phyloP scores from a whole-genome alignment of 2,888 invertebrate species.

The Apamea epomidion region DNA sequence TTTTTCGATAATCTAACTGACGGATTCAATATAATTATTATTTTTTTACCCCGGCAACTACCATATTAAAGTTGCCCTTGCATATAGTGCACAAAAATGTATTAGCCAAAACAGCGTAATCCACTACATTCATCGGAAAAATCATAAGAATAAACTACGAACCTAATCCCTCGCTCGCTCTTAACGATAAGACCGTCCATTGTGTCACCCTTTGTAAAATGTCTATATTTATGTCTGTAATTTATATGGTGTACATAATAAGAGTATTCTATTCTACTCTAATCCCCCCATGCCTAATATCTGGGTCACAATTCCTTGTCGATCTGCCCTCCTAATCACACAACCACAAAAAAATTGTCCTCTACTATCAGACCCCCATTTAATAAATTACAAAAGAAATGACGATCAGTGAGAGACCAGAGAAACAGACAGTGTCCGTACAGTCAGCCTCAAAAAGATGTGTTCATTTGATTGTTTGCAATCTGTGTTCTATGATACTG shows the following conservation, averaged over 20 bases:
- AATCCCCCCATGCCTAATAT: neutral
- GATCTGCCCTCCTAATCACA: neutral
- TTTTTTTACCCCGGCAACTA: too few relatives aligned
- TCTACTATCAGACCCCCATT: slow-evolving; percentile 17
- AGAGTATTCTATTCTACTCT: too few relatives aligned
- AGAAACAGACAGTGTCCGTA: slow-evolving; percentile 29
- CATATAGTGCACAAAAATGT: neutral
- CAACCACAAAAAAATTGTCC: slow-evolving; percentile 13
- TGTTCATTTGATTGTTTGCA: neutral
- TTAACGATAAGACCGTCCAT: too few relatives aligned
- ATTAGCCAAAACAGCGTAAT: neutral
- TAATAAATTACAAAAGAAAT: slow-evolving; percentile 53
- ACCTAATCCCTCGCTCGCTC: too few relatives aligned
- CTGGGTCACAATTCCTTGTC: neutral
- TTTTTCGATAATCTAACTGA: too few relatives aligned
- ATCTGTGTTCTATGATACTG: neutral
- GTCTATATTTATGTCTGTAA: too few relatives aligned
- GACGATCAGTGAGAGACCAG: neutral
- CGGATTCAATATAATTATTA: too few relatives aligned
- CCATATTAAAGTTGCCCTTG: neutral
- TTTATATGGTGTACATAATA: too few relatives aligned
- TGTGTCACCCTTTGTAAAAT: too few relatives aligned
- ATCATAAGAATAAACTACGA: neutral
- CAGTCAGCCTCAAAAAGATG: neutral
- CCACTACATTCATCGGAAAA: neutral